Conservation (phyloP, 2,888 invertebrate genomes). For the Adela reaumurella region DNA sequence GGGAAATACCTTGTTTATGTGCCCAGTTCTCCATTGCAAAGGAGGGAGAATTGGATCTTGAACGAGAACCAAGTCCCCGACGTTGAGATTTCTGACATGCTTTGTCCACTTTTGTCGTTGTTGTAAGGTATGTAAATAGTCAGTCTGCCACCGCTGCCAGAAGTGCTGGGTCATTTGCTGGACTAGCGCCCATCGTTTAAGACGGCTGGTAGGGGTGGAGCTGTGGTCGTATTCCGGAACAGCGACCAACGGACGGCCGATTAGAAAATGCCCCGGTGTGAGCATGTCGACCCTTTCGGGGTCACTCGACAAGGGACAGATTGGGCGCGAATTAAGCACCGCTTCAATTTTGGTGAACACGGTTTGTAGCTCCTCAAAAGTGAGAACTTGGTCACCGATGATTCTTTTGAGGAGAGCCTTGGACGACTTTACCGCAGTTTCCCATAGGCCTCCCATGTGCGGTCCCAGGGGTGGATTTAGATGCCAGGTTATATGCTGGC, state of each 20-base stretch:
- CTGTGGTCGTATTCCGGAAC: constrained; percentile 3
- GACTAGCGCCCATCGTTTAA: constrained; percentile 9
- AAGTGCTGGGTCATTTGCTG: constrained; percentile 10
- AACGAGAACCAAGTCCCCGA: constrained; percentile 6
- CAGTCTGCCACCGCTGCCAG: constrained; percentile 11
- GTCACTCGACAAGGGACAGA: constrained; percentile 16
- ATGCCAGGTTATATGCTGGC: constrained; percentile 4
- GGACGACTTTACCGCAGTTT: constrained; percentile 7
- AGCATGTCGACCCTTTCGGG: constrained; percentile 16
- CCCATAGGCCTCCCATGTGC: constrained; percentile 8
- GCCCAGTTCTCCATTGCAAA: constrained; percentile 7
- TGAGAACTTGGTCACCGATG: constrained; percentile 1
- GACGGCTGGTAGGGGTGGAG: background rate
- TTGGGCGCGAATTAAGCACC: constrained; percentile 20
- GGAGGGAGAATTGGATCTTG: constrained; percentile 4
- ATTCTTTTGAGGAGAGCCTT: constrained; percentile 5
- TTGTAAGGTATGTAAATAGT: constrained; percentile 13
- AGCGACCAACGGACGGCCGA: constrained; percentile 11
- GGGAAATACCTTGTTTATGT: constrained; percentile 5
- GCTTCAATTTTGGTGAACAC: constrained; percentile 19
- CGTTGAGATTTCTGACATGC: background rate
- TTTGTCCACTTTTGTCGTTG: constrained; percentile 10
- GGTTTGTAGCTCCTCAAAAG: constrained; percentile 5
- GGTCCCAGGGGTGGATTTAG: constrained; percentile 6
- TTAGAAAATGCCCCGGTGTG: constrained; percentile 20